phyloP scores from a whole-genome alignment of 2,888 invertebrate species.

The Drosophila anomelani region DNA sequence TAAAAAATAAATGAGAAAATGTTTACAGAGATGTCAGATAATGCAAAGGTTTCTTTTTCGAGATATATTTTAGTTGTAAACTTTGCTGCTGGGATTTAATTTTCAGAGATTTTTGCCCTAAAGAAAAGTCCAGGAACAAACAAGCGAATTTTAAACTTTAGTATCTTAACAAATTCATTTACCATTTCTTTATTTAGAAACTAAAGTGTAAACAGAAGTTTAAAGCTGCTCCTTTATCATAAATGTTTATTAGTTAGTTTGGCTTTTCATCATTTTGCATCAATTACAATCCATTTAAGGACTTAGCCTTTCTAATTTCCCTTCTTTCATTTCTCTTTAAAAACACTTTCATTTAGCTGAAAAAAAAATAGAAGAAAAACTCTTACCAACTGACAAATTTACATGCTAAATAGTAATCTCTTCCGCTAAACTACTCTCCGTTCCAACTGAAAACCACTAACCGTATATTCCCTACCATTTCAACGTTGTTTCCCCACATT shows the following conservation, averaged over 20 bases:
- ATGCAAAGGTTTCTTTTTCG: too few relatives aligned
- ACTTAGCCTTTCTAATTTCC: not conserved
- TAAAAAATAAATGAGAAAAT: conserved; percentile 11
- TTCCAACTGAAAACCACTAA: conserved; percentile 8
- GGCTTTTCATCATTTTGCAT: not conserved
- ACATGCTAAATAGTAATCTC: conserved; percentile 42
- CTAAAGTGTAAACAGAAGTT: too few relatives aligned
- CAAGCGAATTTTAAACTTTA: not conserved
- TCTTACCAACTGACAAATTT: conserved; percentile 31
- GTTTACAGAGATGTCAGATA: not conserved
- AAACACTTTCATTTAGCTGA: not conserved
- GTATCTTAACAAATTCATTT: not conserved
- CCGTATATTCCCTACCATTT: conserved; percentile 21
- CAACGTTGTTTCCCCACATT: not conserved
- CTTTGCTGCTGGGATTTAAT: not conserved
- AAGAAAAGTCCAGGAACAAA: not conserved
- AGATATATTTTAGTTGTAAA: not conserved
- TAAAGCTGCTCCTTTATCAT: not conserved
- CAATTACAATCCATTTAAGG: not conserved
- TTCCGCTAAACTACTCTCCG: conserved; percentile 19
- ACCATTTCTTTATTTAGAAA: accelerated
- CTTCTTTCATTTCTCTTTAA: not conserved
- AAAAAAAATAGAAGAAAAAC: conserved; percentile 3
- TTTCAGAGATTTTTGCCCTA: not conserved
- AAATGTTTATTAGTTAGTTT: accelerated